phyloP scores from a whole-genome alignment of 2,888 invertebrate species.

The Heliconius ethilla region DNA sequence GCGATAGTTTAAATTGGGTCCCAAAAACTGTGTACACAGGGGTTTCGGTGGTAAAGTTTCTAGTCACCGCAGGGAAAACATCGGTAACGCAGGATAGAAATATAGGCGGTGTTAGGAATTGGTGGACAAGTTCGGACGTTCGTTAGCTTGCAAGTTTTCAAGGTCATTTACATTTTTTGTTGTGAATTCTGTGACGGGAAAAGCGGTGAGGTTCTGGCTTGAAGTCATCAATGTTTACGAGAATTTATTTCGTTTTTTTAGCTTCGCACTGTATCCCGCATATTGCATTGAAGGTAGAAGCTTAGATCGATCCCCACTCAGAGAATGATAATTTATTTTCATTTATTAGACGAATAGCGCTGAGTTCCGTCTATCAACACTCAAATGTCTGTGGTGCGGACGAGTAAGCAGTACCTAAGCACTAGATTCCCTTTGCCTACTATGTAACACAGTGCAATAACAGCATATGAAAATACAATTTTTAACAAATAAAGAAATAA shows the following conservation, averaged over 20 bases:
- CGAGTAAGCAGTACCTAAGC: not conserved
- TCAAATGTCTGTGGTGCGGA: no score
- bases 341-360: not conserved
- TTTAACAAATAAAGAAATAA: not conserved
- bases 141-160: slow-evolving; percentile 43
- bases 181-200: not conserved
- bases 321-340: not conserved
- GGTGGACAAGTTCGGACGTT: slow-evolving; percentile 58
- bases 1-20: slow-evolving; percentile 78
- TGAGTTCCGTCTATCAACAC: not conserved
- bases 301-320: not conserved
- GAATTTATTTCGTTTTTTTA: not conserved
- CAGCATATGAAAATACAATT: no score
- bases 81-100: slow-evolving; percentile 66
- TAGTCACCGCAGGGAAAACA: slow-evolving; percentile 60
- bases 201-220: not conserved
- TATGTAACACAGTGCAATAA: no score
- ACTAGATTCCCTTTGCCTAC: not conserved
- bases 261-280: no score
- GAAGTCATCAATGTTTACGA: not conserved
- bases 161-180: slow-evolving; percentile 30
- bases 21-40: slow-evolving; percentile 74
- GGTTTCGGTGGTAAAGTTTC: slow-evolving; percentile 63
- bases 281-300: no score
- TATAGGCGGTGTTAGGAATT: slow-evolving; percentile 67